These are phyloP conservation scores for Willowsia nigromaculata DNA, from an alignment of 2,888 invertebrate genomes.

Conservation along the genomic window DNA sequence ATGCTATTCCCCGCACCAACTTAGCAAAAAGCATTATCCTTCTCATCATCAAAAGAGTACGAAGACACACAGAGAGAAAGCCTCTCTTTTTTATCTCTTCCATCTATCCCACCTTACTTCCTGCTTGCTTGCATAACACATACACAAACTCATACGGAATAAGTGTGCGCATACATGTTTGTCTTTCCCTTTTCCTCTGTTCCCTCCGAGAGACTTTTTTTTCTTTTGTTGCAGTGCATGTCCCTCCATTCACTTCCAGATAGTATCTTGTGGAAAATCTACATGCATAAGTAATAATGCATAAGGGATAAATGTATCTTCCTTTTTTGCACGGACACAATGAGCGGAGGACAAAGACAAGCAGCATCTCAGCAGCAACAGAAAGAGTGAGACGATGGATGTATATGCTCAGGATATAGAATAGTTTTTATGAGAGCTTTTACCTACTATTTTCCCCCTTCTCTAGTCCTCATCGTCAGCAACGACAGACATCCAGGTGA, in stretches of 20 bases:
- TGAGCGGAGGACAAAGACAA: background rate
- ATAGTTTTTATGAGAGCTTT: constrained; percentile 15
- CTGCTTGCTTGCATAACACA: background rate
- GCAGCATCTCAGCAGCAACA: background rate
- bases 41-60: constrained; percentile 35
- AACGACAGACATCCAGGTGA: constrained; percentile 48
- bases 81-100: background rate
- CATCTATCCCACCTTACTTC: background rate
- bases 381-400: too few relatives aligned
- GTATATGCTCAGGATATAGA: background rate
- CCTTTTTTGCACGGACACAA: background rate
- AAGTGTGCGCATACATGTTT: background rate
- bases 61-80: background rate
- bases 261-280: constrained; percentile 48
- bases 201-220: background rate
- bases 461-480: constrained; percentile 9
- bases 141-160: too few relatives aligned
- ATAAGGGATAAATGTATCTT: constrained; percentile 26
- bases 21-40: constrained; percentile 12
- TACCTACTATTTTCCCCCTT: constrained; percentile 19
- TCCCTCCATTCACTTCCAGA: background rate
- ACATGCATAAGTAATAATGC: constrained; percentile 54
- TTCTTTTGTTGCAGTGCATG: background rate
- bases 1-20: background rate
- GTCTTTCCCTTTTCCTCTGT: constrained; percentile 1